These are phyloP conservation scores for Carposina sasakii DNA, from an alignment of 1,140 invertebrate genomes.

Conservation along the genomic window DNA sequence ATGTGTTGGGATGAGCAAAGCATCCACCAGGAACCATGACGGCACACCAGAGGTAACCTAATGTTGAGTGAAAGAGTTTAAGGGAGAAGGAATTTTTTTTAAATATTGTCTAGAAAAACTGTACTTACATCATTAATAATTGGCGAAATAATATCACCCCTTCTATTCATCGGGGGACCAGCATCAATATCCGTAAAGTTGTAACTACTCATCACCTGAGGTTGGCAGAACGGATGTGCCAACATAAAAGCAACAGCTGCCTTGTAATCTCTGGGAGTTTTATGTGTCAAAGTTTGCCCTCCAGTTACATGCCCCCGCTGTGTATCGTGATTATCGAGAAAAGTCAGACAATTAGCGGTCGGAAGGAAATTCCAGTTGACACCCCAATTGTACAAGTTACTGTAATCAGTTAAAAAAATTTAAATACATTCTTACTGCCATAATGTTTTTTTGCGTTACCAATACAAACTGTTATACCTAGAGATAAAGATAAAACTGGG, in stretches of 20 bases:
- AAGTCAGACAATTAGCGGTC: constrained; percentile 54
- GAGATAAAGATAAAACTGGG: too few relatives aligned
- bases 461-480: too few relatives aligned
- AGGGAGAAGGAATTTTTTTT: too few relatives aligned
- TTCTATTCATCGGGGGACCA: constrained; percentile 73
- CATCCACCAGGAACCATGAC: too few relatives aligned
- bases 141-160: constrained; percentile 72
- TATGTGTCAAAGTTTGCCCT: constrained; percentile 73
- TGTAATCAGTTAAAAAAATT: too few relatives aligned
- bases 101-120: neutral
- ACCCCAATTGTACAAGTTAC: constrained; percentile 58
- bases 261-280: constrained; percentile 75
- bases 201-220: constrained; percentile 82
- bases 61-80: neutral
- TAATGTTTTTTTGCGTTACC: too few relatives aligned
- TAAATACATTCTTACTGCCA: too few relatives aligned
- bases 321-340: constrained; percentile 78
- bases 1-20: too few relatives aligned
- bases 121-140: constrained; percentile 58
- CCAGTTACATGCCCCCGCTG: constrained; percentile 66
- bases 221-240: constrained; percentile 81
- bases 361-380: constrained; percentile 57
- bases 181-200: constrained; percentile 59
- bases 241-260: constrained; percentile 85
- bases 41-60: too few relatives aligned